Conservation (phyloP, 2,797 vertebrate species). For the Gallirallus australis region DNA sequence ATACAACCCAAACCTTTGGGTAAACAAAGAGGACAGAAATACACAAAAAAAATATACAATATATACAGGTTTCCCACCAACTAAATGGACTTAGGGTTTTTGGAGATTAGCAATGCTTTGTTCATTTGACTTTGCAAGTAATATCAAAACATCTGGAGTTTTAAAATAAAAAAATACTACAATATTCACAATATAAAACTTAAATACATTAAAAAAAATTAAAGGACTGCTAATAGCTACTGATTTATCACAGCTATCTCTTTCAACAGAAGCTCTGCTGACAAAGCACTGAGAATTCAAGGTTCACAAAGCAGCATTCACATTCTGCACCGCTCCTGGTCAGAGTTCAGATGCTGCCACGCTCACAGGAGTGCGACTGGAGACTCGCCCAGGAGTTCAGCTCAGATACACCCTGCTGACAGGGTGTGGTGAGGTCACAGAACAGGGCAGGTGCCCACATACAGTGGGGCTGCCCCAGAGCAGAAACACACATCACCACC, state of each 20-base stretch:
- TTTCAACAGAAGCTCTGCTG: slow-evolving; percentile 32
- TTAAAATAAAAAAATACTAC: slow-evolving; percentile 62
- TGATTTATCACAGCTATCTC: slow-evolving; percentile 20
- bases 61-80: neutral
- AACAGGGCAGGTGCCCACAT: neutral
- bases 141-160: slow-evolving; percentile 36
- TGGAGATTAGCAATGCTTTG: slow-evolving; percentile 14
- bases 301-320: slow-evolving; percentile 10
- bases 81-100: neutral
- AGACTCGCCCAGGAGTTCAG: neutral
- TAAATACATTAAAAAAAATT: slow-evolving; percentile 41
- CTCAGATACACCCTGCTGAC: neutral
- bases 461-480: neutral
- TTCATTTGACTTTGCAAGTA: slow-evolving; percentile 32
- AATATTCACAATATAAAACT: slow-evolving; percentile 66
- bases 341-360: neutral
- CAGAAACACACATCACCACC: neutral
- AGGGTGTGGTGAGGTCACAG: neutral
- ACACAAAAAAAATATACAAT: neutral
- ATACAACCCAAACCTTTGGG: slow-evolving; percentile 5
- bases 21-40: slow-evolving; percentile 37
- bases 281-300: slow-evolving; percentile 9
- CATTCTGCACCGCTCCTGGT: neutral
- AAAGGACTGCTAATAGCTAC: slow-evolving; percentile 23
- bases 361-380: neutral